Evolutionary conservation across 2,797 vertebrate species (phyloP), one percentile per base, ranked within the genome.

Genomic region (Bradypus variegatus): DNA sequence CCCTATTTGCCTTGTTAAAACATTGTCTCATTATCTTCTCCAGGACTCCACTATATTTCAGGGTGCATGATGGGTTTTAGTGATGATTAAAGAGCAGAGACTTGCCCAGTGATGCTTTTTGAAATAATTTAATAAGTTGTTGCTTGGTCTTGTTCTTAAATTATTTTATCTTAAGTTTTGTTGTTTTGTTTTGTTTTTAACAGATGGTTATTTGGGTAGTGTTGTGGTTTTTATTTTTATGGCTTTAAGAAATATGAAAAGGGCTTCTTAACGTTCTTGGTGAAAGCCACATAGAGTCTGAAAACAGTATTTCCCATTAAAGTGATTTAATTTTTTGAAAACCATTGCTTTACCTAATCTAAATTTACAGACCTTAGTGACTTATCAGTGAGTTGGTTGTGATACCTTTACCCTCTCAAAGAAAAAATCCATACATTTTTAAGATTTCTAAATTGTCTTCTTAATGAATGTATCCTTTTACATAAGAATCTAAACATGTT

Each of bases 271-370:
- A 86, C 64, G 69, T 86, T 89, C 33, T 85, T 73, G 45, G 6
- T 89, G 50, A 88, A 69, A 88, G 27, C 62, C 69, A 60, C 19
- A 67, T 85, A 65, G 29, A 86, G 16, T 27, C 72, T 88, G 75
- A 84, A 79, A 87, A 90, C 50, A 91, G 29, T 89, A n/a, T 86
- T 88, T 79, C 55, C 94, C n/a, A n/a, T 58, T 91, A 41, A 87
- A 87, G n/a, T 84, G 9, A 10, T 62, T 94, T 87, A 69, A 67
- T 18, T 88, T 93, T 79, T 53, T 31, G 58, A 55, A 55, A 76
- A 48, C 23, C 60, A 23, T 89, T 89, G 31, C 73, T 89, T 91
- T n/a, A 65, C 38, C 41, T 55, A 65, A 77, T 83, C 50, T 80
- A n/a, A 62, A 65, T 79, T 91, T 89, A 70, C 91, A 93, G 75